These are phyloP conservation scores for Mystacides longicornis DNA, from an alignment of 2,888 invertebrate genomes.

Conservation along the genomic window DNA sequence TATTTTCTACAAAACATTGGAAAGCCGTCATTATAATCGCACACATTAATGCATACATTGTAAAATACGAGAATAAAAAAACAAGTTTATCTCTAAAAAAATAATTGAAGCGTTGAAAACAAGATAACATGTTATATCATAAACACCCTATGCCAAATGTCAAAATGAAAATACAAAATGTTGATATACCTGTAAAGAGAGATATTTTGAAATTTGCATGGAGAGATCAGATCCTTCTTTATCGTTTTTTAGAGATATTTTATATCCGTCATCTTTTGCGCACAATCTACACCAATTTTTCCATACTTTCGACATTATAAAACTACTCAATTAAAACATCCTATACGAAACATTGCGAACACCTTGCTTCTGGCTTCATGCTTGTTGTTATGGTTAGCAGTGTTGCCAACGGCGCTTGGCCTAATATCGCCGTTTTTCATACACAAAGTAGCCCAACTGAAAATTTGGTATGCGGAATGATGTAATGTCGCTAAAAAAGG, in stretches of 20 bases:
- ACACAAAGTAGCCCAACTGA: too few species aligned
- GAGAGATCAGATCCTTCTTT: slow-evolving; percentile 8
- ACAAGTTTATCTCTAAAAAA: too few species aligned
- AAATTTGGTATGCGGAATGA: too few species aligned
- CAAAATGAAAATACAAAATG: too few species aligned
- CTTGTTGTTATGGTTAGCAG: neutral
- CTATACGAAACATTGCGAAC: neutral
- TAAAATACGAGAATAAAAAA: too few species aligned
- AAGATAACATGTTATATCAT: slow-evolving; percentile 12
- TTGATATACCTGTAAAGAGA: slow-evolving; percentile 22
- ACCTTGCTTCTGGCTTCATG: neutral
- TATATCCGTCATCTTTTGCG: slow-evolving; percentile 19
- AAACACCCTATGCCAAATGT: slow-evolving; percentile 24
- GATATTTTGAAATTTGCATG: slow-evolving; percentile 22
- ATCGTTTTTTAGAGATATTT: slow-evolving; percentile 6
- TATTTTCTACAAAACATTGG: too few species aligned
- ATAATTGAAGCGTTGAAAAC: neutral
- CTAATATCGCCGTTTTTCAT: too few species aligned
- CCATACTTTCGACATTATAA: slow-evolving; percentile 21
- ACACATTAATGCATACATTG: too few species aligned
- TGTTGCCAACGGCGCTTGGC: too few species aligned
- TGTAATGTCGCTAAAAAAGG: too few species aligned
- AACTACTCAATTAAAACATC: slow-evolving; percentile 6
- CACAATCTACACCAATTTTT: slow-evolving; percentile 25
- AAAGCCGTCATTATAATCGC: too few species aligned